phyloP scores from a whole-genome alignment of 2,113 vertebrate species.

The Alligator mississippiensis region DNA sequence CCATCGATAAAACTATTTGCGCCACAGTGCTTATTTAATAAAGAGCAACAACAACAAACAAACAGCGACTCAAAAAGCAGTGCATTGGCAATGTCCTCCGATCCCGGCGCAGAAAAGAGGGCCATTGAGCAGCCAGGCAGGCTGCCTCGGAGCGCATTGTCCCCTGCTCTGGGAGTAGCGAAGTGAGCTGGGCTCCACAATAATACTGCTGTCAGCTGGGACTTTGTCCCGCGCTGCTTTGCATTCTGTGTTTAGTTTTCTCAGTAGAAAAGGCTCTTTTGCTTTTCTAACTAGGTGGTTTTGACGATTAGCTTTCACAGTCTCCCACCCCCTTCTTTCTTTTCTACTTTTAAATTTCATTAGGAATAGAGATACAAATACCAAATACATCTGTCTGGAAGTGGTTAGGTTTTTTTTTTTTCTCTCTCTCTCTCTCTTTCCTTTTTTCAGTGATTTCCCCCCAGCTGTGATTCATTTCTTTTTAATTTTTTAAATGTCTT shows the following conservation, averaged over 20 bases:
- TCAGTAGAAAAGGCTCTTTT: neutral
- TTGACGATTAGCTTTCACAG: neutral
- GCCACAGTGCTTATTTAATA: neutral
- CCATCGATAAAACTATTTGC: neutral
- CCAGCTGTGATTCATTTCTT: conserved; percentile 61
- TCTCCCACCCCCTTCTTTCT: neutral
- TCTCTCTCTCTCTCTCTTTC: conserved; percentile 55
- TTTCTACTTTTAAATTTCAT: neutral
- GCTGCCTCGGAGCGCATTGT: neutral
- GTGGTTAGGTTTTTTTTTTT: conserved; percentile 46
- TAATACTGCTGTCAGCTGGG: neutral
- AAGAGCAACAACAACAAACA: neutral
- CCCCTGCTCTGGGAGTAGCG: neutral
- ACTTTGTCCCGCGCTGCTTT: neutral
- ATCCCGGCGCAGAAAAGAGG: neutral
- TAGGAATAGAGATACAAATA: conserved; percentile 58
- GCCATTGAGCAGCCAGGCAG: neutral
- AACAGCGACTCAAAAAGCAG: neutral
- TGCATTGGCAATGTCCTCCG: neutral
- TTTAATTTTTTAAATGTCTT: conserved; percentile 67
- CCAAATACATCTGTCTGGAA: neutral
- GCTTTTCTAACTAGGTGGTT: neutral
- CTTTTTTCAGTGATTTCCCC: conserved; percentile 30
- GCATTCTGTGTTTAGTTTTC: neutral
- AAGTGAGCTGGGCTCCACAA: neutral